Conservation (phyloP, 2,888 invertebrate species). For the Campopleginae sp. region DNA sequence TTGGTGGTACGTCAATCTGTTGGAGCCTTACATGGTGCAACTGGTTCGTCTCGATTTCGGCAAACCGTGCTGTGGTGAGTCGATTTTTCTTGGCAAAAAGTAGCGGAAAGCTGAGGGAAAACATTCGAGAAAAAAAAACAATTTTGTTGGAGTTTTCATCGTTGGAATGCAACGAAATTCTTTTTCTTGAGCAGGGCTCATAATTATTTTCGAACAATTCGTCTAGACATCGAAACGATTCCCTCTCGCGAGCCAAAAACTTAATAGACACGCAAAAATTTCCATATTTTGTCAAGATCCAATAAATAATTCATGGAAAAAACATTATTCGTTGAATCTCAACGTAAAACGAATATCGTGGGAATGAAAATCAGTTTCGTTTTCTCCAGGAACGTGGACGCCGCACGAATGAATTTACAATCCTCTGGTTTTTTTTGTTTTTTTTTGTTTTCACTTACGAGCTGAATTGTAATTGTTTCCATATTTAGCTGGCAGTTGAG, state of each 20-base stretch:
- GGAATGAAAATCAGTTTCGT: background rate
- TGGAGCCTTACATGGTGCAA: constrained; percentile 98
- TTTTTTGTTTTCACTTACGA: background rate
- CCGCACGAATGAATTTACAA: background rate
- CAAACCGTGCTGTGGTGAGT: constrained; percentile 95
- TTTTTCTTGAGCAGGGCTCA: too few relatives aligned
- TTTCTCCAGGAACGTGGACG: background rate
- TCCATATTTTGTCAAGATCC: too few relatives aligned
- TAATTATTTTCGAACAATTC: too few relatives aligned
- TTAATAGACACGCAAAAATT: too few relatives aligned
- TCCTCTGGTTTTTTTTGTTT: background rate
- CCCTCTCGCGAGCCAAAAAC: too few relatives aligned
- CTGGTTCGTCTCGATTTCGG: constrained; percentile 96
- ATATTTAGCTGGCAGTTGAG: background rate
- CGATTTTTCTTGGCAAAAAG: constrained; percentile 68
- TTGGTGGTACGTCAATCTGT: constrained; percentile 98
- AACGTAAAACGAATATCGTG: too few relatives aligned
- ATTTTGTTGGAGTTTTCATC: too few relatives aligned
- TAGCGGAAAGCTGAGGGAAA: background rate
- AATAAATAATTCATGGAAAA: too few relatives aligned
- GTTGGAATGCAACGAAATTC: too few relatives aligned
- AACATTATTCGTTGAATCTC: too few relatives aligned
- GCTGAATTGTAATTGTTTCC: background rate
- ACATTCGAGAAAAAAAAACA: background rate
- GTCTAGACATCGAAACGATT: too few relatives aligned